These are phyloP conservation scores for Monoplex corrugatus DNA, from an alignment of 2,888 invertebrate species.

Conservation along the genomic window DNA sequence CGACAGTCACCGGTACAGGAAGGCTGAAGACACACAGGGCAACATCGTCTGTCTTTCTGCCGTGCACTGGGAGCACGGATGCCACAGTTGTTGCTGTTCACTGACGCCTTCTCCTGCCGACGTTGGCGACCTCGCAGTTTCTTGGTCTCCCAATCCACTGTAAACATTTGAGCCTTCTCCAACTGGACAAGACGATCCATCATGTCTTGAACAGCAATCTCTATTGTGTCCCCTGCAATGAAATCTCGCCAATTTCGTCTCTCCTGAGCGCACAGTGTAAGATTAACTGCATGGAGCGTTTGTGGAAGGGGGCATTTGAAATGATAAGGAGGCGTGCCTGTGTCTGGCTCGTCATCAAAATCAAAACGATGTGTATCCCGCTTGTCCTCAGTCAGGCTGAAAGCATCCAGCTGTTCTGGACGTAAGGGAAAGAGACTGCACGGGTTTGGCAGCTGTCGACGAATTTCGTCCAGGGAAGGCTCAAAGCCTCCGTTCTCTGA, in stretches of 20 bases:
- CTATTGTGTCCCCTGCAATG: conserved; percentile 19
- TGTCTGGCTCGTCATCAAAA: conserved; percentile 71
- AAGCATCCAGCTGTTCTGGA: conserved; percentile 73
- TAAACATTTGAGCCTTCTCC: conserved; percentile 70
- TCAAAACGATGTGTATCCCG: conserved; percentile 70
- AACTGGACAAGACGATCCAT: conserved; percentile 70
- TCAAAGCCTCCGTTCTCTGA: conserved; percentile 59
- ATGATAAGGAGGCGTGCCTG: conserved; percentile 68
- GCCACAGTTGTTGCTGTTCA: too few species aligned
- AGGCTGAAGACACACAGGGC: too few species aligned
- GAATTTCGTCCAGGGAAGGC: conserved; percentile 65
- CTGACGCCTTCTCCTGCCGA: conserved; percentile 48
- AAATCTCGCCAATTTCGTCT: conserved; percentile 49
- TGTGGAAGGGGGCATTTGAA: conserved; percentile 70
- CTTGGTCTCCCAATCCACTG: conserved; percentile 72
- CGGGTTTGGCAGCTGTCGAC: conserved; percentile 63
- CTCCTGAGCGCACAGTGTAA: conserved; percentile 44
- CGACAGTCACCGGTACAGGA: too few species aligned
- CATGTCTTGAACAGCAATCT: conserved; percentile 46
- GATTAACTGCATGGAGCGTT: conserved; percentile 60
- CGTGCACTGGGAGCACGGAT: too few species aligned
- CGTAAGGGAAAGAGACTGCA: conserved; percentile 60
- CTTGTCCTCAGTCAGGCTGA: conserved; percentile 68
- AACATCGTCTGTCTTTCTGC: too few species aligned
- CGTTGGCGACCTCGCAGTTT: conserved; percentile 57